Percentiles rank a stretch among this genome's conserved stretches.
phyloP scores from a whole-genome alignment of 2,113 vertebrate genomes.

The Grammomys dolichurus region DNA sequence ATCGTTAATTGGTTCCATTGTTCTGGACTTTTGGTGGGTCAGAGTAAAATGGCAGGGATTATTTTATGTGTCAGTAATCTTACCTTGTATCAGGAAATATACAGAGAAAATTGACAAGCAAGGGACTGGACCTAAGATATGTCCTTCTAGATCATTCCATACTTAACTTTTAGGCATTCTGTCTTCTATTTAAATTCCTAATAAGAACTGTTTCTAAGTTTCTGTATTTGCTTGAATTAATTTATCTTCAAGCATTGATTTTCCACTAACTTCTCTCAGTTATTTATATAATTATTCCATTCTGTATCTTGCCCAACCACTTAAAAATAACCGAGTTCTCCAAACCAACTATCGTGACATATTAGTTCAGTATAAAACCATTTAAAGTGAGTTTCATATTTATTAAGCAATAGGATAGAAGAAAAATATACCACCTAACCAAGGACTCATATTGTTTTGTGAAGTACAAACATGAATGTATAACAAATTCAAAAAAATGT shows the following conservation, averaged over 20 bases:
- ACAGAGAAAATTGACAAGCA: no score
- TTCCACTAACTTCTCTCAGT: constrained; percentile 6
- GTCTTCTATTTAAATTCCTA: neutral
- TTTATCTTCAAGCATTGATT: neutral
- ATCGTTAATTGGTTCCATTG: neutral
- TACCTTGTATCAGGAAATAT: neutral
- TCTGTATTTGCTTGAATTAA: neutral
- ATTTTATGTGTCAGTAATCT: neutral
- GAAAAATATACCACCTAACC: neutral
- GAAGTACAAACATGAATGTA: neutral
- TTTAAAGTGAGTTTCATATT: neutral
- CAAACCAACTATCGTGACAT: neutral
- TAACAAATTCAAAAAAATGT: neutral
- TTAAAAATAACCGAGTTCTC: neutral
- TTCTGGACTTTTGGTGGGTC: neutral
- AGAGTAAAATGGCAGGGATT: neutral
- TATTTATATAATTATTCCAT: constrained; percentile 15
- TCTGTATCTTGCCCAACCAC: neutral
- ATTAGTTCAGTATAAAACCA: neutral
- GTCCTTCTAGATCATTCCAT: no score
- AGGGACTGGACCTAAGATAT: neutral
- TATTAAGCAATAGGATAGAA: neutral
- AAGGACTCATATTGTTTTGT: neutral
- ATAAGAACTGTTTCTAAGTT: neutral
- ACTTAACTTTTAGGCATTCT: neutral